Base-by-base conservation (phyloP, 92 coral and sea anemone genomes). In the Epizoanthus fatuus region DNA sequence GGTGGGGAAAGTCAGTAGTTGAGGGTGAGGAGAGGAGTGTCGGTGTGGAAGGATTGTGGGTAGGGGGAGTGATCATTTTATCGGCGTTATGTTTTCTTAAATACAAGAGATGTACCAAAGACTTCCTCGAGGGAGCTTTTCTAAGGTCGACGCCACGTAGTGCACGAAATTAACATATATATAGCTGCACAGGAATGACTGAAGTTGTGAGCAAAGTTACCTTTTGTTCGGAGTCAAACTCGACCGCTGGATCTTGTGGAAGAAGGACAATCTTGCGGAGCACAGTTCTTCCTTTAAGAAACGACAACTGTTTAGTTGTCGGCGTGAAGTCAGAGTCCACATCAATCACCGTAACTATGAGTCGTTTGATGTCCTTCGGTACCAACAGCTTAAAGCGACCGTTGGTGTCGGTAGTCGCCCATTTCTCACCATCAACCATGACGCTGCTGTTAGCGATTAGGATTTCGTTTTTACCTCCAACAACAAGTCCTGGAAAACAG, bases 201-300 rank as follows among this genome's bases (percentile, higher is more conserved):
- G 11, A 47, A 7, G 53, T 44, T 44, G 47, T 44, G 6, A 44
- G 53, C 53, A 49, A 49, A 29, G 53, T 8, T 49, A 77, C 82
- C 82, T 59, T 77, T 77, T 45, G 64, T 45, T 29, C 70, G 8
- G 82, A 42, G 69, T 77, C 82, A 62, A 77, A 77, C 58, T 59
- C 82, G 25, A 77, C 82, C 11, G 70, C 69, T 3, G 56, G 82
- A 17, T 77, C 82, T 10, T 60, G 69, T 3, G 69, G 56, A 11
- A 77, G 82, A 44, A 77, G 82, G 71, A 60, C 37, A 9, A 77
- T 44, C 55, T 77, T 77, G 5, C 51, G 82, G 57, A 77, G 63
- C 7, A 77, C 82, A 39, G 70, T 60, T 77, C 82, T 17, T 60
- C 82, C 82, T 12, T 64, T 77, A 2, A 77, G 29, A 40, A 77